phyloP scores from a whole-genome alignment of 1,140 invertebrate species.

The Atta cephalotes region DNA sequence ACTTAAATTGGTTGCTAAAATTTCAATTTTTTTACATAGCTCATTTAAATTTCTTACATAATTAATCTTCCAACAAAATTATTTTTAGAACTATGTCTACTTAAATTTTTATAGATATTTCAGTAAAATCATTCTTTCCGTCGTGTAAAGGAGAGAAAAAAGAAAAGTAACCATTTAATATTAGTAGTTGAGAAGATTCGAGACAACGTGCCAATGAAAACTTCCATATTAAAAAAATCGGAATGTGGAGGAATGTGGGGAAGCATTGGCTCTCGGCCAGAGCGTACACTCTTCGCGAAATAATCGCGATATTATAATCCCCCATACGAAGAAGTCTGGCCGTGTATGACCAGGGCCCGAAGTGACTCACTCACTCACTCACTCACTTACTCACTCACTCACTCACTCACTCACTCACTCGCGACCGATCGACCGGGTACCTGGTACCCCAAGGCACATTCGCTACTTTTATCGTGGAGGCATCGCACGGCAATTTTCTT shows the following conservation, averaged over 20 bases:
- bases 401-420: background rate
- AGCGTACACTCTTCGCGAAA: background rate
- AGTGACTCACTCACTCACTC: constrained; percentile 58
- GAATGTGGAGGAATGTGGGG: background rate
- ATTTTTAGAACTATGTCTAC: no score
- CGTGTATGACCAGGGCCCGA: constrained; percentile 29
- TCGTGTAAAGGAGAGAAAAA: background rate
- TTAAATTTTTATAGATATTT: no score
- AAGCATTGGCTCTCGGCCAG: constrained; percentile 41
- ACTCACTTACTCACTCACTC: constrained; percentile 9
- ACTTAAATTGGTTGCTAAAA: no score
- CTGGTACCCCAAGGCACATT: constrained; percentile 68
- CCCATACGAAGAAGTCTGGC: constrained; percentile 6
- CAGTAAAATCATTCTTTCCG: no score
- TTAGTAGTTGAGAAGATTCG: no score
- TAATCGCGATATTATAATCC: constrained; percentile 1
- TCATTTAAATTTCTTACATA: no score
- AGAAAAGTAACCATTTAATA: background rate
- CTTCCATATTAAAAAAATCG: constrained; percentile 39
- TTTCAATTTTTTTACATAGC: no score
- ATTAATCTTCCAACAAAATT: no score
- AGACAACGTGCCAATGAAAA: constrained; percentile 19
- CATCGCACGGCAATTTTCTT: constrained; percentile 71
- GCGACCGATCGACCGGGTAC: constrained; percentile 68
- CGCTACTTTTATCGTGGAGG: constrained; percentile 68